Evolutionary conservation across 2,113 vertebrate species (phyloP).

Genomic region (Charadrius vociferus): DNA sequence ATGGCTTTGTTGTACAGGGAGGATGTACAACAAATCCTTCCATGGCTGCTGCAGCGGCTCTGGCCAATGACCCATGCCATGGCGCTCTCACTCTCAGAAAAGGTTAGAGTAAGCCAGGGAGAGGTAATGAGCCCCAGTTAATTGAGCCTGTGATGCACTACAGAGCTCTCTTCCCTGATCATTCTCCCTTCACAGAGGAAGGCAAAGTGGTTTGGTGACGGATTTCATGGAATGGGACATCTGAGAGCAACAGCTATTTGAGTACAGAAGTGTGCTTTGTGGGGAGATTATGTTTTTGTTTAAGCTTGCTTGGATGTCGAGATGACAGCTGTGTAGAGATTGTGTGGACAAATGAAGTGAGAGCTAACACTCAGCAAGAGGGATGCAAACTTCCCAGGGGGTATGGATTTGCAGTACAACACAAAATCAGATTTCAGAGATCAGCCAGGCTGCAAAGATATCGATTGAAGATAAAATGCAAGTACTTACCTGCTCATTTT

Average conservation of each 20-base stretch:
- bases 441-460: conserved; percentile 56
- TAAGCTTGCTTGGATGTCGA: not conserved
- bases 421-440: conserved; percentile 38
- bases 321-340: not conserved
- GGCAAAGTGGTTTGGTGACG: not conserved
- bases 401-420: conserved; percentile 32
- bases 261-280: not conserved
- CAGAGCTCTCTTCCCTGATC: not conserved
- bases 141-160: not conserved
- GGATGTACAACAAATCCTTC: not conserved
- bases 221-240: not conserved
- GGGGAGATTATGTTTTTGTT: conserved; percentile 17
- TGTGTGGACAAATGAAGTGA: conserved; percentile 34
- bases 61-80: not conserved
- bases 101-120: not conserved
- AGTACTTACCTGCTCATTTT: conserved; percentile 56
- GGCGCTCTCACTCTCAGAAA: not conserved
- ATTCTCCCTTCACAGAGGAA: not conserved
- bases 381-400: conserved; percentile 18
- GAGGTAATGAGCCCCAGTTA: not conserved
- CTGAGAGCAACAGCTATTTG: not conserved
- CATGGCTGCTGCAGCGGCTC: not conserved
- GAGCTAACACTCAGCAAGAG: conserved; percentile 19
- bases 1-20: not conserved
- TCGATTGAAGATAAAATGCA: conserved; percentile 45